phyloP scores from a whole-genome alignment of 2,888 invertebrate genomes.

The Pammene fasciana region DNA sequence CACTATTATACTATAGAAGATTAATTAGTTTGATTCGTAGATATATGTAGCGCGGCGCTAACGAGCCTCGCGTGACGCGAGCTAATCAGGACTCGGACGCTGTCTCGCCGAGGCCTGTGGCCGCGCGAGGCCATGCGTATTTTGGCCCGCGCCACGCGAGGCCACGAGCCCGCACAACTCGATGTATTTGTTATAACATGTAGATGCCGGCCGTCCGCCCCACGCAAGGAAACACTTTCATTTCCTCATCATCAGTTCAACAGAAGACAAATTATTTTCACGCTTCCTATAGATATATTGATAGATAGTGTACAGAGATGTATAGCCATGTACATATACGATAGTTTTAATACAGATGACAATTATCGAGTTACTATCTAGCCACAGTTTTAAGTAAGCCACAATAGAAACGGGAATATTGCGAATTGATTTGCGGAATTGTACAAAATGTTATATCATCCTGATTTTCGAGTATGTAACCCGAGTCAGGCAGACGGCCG shows the following conservation, averaged over 20 bases:
- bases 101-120: conserved; percentile 18
- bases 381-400: conserved; percentile 76
- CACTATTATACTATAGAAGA: conserved; percentile 82
- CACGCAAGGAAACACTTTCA: conserved; percentile 68
- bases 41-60: conserved; percentile 75
- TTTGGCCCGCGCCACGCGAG: conserved; percentile 44
- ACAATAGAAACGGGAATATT: conserved; percentile 73
- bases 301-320: conserved; percentile 81
- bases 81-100: conserved; percentile 7
- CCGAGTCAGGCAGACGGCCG: conserved; percentile 72
- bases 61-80: conserved; percentile 46
- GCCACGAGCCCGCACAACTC: conserved; percentile 65
- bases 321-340: conserved; percentile 77
- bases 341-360: conserved; percentile 80
- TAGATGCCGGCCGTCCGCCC: conserved; percentile 75
- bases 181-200: conserved; percentile 82
- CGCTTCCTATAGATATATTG: conserved; percentile 76
- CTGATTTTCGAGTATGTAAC: conserved; percentile 64
- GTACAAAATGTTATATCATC: conserved; percentile 73
- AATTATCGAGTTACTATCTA: conserved; percentile 76
- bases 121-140: conserved; percentile 12
- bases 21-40: conserved; percentile 84
- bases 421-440: conserved; percentile 75
- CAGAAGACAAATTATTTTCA: conserved; percentile 64
- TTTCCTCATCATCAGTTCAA: conserved; percentile 76